Evolutionary conservation across 2,797 vertebrate genomes (phyloP).

Genomic region (Enoplosus armatus): DNA sequence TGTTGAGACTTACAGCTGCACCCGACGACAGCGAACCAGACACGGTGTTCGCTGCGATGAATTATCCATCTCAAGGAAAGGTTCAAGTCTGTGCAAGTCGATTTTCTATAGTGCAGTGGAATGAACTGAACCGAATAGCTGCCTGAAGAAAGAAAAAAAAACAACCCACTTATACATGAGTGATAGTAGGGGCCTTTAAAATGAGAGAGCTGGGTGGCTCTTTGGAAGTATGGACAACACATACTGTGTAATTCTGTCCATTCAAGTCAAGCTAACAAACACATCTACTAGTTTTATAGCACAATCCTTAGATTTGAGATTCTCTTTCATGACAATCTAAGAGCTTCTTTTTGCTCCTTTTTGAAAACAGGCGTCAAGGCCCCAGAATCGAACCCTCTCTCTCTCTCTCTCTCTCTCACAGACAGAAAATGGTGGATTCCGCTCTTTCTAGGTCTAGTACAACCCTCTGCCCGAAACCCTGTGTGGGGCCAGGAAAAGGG

Average conservation of each 20-base stretch:
- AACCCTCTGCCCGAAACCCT: conserved; percentile 60
- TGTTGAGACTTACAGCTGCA: conserved; percentile 8
- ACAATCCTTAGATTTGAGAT: no score
- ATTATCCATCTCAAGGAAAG: conserved; percentile 13
- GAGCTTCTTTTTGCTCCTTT: no score
- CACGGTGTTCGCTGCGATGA: conserved; percentile 13
- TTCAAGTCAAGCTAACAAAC: background rate
- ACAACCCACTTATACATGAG: background rate
- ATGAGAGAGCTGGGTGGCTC: background rate
- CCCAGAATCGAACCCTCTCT: conserved; percentile 7
- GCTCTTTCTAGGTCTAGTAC: conserved; percentile 36
- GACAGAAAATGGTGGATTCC: conserved; percentile 41
- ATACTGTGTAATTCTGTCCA: background rate
- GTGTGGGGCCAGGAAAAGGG: conserved; percentile 81
- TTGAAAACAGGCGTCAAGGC: conserved; percentile 1
- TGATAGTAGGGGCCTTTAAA: background rate
- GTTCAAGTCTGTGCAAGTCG: conserved; percentile 36
- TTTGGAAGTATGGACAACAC: background rate
- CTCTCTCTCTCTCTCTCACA: conserved; percentile 2
- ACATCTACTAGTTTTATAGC: background rate
- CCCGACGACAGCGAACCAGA: background rate
- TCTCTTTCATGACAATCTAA: no score
- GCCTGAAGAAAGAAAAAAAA: background rate
- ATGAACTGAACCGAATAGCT: background rate
- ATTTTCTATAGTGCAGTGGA: background rate